Base-by-base conservation (phyloP, 2,888 invertebrate genomes). In the Calephelis perditalis region DNA sequence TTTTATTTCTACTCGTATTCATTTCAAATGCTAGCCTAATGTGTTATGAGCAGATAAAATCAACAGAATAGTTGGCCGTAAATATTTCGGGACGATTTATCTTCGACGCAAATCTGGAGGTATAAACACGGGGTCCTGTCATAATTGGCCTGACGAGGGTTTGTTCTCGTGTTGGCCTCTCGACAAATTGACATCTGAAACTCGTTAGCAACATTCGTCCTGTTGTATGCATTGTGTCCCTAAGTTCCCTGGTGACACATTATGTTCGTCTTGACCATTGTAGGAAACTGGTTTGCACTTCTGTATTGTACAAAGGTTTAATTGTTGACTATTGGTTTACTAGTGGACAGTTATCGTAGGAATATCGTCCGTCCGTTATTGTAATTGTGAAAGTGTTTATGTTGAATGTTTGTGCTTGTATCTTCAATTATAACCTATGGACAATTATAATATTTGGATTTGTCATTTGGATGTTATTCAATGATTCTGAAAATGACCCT, bases 141-240 rank as follows among this genome's bases (percentile, higher is more conserved):
- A 77, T 77, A 78, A 76, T 79, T 75, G 70, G 66, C 73, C 70
- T 81, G 82, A 85, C 79, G 75, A 81, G 83, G 84, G 84, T 81
- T 80, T 82, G 78, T 81, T 77, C 75, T 71, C 73, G 78, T 73
- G 78, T 75, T 73, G 73, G 69, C 73, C 74, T 76, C 72, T 71
- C 71, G 76, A 74, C 72, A 71, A 73, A 74, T 78, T 71, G 68
- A 64, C 64, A 73, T 74, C 73, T 75, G 78, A 79, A 72, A 74
- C 70, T 67, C 60, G 76, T 79, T 77, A 81, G 74, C 72, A 61
- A 62, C 65, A 60, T 57, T 61, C 62, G 67, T 71, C 75, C 70
- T 73, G 77, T 80, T 75, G 77, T 77, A 78, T 70, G 75, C 68
- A 72, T 66, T 63, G 65, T 68, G 54, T 60, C 57, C 57, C 54